Evolutionary conservation across 2,113 vertebrate genomes (phyloP).

Genomic region (Pangasianodon gigas): DNA sequence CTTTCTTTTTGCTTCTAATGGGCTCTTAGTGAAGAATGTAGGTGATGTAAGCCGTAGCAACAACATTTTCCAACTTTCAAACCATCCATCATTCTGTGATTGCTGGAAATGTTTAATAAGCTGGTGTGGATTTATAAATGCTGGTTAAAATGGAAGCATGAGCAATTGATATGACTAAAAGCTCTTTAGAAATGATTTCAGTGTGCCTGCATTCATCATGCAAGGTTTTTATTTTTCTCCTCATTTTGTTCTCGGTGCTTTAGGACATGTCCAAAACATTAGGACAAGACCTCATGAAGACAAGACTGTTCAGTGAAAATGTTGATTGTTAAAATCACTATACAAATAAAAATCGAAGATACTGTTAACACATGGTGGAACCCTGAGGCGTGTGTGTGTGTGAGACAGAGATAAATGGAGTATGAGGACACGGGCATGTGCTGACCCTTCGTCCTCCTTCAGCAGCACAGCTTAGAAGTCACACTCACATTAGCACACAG

Average conservation of each 20-base stretch:
- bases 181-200: background rate
- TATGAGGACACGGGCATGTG: conserved; percentile 18
- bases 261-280: too few relatives aligned
- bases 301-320: background rate
- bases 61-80: conserved; percentile 7
- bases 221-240: background rate
- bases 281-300: background rate
- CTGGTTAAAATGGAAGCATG: background rate
- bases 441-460: conserved; percentile 23
- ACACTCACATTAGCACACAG: conserved; percentile 18
- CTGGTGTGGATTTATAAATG: conserved; percentile 6
- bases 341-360: background rate
- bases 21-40: background rate
- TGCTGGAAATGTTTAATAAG: conserved; percentile 7
- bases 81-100: conserved; percentile 3
- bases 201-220: background rate
- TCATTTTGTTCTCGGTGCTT: background rate
- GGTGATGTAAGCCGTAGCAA: conserved; percentile 18
- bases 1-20: conserved; percentile 6
- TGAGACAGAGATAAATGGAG: conserved; percentile 39
- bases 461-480: background rate
- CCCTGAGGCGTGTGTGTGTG: conserved; percentile 6
- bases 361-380: background rate
- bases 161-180: background rate
- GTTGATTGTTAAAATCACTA: background rate